Conservation (phyloP, 2,797 vertebrate genomes). For the Dipus sagitta region DNA sequence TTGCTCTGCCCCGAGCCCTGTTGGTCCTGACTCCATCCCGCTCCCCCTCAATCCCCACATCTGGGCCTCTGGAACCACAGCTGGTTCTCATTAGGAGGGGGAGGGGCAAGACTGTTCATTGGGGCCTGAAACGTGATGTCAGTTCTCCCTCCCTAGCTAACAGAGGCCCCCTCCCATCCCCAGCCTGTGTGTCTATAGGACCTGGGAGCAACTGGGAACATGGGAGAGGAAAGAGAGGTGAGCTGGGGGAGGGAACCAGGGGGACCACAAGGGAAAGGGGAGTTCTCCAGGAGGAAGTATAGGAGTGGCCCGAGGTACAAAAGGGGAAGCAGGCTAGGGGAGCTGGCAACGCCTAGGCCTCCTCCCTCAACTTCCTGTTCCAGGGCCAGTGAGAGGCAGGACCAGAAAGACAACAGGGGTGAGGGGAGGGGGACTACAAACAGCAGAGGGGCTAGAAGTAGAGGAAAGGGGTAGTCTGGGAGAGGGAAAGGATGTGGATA, state of each 20-base stretch:
- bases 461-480: conserved; percentile 22
- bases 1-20: conserved; percentile 55
- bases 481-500: conserved; percentile 31
- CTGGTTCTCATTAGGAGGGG: conserved; percentile 90
- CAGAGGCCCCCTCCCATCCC: conserved; percentile 55
- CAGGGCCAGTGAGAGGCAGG: conserved; percentile 72
- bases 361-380: conserved; percentile 83
- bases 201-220: conserved; percentile 53
- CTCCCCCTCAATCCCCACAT: conserved; percentile 75
- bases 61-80: conserved; percentile 87
- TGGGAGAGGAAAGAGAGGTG: conserved; percentile 72
- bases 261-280: conserved; percentile 57
- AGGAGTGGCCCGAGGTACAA: conserved; percentile 73
- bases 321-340: conserved; percentile 71
- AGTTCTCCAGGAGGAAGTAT: conserved; percentile 68
- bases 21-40: conserved; percentile 71
- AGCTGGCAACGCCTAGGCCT: conserved; percentile 72
- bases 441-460: conserved; percentile 49
- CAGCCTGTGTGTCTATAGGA: conserved; percentile 60
- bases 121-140: conserved; percentile 76
- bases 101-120: conserved; percentile 81
- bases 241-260: conserved; percentile 42
- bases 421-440: conserved; percentile 38
- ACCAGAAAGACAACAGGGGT: conserved; percentile 75
- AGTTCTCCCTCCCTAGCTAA: conserved; percentile 59